phyloP scores from a whole-genome alignment of 2,888 invertebrate species.

The Trimorus sp. region DNA sequence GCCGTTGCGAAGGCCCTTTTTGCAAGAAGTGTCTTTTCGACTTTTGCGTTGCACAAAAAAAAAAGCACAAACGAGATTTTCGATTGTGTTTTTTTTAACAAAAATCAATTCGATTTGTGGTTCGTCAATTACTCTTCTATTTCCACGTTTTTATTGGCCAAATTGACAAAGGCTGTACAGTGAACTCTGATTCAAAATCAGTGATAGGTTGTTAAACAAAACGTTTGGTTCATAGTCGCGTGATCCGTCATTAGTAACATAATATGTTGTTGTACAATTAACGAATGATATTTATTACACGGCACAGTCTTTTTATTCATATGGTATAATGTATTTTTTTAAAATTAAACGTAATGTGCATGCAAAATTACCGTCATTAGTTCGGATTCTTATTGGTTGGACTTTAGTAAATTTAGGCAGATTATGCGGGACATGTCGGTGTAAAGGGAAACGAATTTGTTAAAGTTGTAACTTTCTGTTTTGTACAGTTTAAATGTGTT shows the following conservation, averaged over 20 bases:
- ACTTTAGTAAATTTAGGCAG: constrained; percentile 18
- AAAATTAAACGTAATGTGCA: constrained; percentile 20
- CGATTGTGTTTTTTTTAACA: too few species aligned
- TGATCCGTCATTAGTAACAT: constrained; percentile 38
- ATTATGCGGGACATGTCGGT: constrained; percentile 4
- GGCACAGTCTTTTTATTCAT: constrained; percentile 46
- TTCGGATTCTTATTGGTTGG: constrained; percentile 3
- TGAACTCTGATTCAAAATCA: constrained; percentile 78
- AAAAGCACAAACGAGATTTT: too few species aligned
- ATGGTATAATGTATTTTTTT: constrained; percentile 25
- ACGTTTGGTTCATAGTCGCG: constrained; percentile 55
- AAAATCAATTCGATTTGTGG: too few species aligned
- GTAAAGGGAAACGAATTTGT: constrained; percentile 9
- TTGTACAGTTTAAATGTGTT: constrained; percentile 34
- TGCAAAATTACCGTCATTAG: neutral
- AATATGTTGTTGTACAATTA: constrained; percentile 44
- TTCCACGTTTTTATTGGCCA: constrained; percentile 29
- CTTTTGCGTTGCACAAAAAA: too few species aligned
- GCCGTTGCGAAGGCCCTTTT: too few species aligned
- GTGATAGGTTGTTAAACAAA: constrained; percentile 76
- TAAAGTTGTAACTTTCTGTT: neutral
- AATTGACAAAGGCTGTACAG: constrained; percentile 75
- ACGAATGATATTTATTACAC: constrained; percentile 46
- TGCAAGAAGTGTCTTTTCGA: too few species aligned
- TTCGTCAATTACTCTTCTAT: too few species aligned